A percentile compares a stretch with the other conserved stretches of the same genome.
These are phyloP conservation scores for Paelopatides confundens DNA, from an alignment of 53 echinoderm and acorn worm species.

Conservation along the genomic window DNA sequence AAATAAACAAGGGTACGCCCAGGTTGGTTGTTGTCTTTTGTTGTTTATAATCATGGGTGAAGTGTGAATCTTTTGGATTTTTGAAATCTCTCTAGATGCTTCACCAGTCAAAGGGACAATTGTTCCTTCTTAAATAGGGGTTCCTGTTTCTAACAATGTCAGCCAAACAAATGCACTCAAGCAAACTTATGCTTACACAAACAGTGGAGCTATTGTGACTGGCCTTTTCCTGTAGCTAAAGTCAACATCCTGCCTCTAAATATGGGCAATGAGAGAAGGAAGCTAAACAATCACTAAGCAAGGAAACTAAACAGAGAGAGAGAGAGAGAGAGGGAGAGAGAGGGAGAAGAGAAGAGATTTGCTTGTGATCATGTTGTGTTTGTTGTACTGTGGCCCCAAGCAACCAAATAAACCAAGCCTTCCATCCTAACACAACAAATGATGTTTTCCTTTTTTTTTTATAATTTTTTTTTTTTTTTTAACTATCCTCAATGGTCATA, in stretches of 20 bases:
- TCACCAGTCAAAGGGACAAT: not conserved
- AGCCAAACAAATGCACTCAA: constrained; percentile 40
- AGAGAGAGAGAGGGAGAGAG: not conserved
- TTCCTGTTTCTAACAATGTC: constrained; percentile 45
- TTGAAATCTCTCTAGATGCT: constrained; percentile 31
- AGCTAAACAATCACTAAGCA: constrained; percentile 27
- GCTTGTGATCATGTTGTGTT: constrained; percentile 33
- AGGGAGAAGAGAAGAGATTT: not conserved
- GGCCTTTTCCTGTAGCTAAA: constrained; percentile 49
- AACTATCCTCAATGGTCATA: not conserved
- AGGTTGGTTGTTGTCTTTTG: constrained; percentile 32
- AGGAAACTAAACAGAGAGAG: constrained; percentile 48
- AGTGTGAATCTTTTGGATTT: constrained; percentile 33
- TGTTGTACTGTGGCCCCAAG: constrained; percentile 43
- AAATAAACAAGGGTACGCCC: constrained; percentile 42
- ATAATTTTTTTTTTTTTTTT: not conserved
- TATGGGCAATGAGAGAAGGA: constrained; percentile 40
- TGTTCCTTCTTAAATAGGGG: constrained; percentile 10
- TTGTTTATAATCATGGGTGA: constrained; percentile 33
- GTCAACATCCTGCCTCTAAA: constrained; percentile 55
- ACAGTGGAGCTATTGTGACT: constrained; percentile 30
- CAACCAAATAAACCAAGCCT: constrained; percentile 15
- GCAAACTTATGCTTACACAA: constrained; percentile 51
- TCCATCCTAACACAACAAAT: constrained; percentile 27
- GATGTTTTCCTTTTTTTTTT: constrained; percentile 5